These are phyloP conservation scores for Lamellibrachia luymesi DNA, from an alignment of 1,140 invertebrate species.

Conservation along the genomic window DNA sequence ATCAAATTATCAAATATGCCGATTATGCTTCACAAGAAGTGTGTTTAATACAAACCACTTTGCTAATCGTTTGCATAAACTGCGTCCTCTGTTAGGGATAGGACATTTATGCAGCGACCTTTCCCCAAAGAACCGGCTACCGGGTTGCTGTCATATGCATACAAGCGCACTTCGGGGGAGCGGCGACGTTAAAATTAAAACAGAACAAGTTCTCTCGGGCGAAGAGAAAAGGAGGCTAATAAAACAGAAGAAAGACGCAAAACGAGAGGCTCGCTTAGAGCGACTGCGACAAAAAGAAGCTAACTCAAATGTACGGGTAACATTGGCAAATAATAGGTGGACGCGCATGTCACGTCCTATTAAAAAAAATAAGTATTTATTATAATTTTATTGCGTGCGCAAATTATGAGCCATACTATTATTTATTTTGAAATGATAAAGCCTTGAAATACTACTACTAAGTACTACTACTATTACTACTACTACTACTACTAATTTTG, in stretches of 20 bases:
- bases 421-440: too few species aligned
- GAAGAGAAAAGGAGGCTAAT: neutral
- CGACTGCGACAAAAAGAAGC: neutral
- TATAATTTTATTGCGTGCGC: too few species aligned
- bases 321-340: too few species aligned
- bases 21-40: neutral
- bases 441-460: too few species aligned
- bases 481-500: too few species aligned
- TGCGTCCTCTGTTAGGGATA: neutral
- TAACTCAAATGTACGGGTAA: neutral
- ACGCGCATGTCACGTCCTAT: too few species aligned
- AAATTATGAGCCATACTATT: too few species aligned
- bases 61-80: neutral
- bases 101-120: neutral
- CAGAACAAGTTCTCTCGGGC: neutral
- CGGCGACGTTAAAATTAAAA: neutral
- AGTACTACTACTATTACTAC: too few species aligned
- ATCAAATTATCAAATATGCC: neutral
- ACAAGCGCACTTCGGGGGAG: neutral
- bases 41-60: neutral
- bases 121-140: neutral
- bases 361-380: too few species aligned
- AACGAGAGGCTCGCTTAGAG: neutral
- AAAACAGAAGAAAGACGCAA: neutral
- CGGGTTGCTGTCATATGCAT: neutral